Evolutionary conservation across 2,888 invertebrate species (phyloP).

Genomic region (Thecophora atra): DNA sequence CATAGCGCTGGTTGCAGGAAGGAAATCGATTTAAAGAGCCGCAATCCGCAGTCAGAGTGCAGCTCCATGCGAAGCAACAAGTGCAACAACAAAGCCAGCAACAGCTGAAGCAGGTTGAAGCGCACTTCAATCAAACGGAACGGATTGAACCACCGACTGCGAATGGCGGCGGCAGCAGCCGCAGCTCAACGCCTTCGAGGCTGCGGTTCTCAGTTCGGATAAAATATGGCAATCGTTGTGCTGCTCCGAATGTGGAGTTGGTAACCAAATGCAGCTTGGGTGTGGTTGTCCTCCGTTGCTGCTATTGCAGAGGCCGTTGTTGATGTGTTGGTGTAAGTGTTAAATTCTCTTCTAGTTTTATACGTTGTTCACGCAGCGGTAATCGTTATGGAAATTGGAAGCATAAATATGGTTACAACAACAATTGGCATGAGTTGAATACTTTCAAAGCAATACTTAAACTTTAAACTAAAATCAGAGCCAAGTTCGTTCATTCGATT

Average conservation of each 20-base stretch:
- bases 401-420: conserved; percentile 5
- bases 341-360: too few species aligned
- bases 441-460: too few species aligned
- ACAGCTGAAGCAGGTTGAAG: background rate
- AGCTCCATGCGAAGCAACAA: background rate
- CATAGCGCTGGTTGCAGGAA: background rate
- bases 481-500: too few species aligned
- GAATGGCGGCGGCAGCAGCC: background rate
- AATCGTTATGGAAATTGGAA: conserved; percentile 10
- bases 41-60: background rate
- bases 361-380: background rate
- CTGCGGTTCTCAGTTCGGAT: too few species aligned
- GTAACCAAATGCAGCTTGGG: too few species aligned
- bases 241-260: too few species aligned
- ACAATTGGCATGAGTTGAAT: too few species aligned
- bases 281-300: background rate
- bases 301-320: background rate
- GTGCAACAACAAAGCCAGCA: conserved; percentile 5
- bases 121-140: conserved; percentile 25
- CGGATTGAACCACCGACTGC: background rate
- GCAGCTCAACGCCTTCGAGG: background rate
- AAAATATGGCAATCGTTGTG: too few species aligned
- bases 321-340: background rate
- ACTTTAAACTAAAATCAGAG: too few species aligned
- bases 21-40: background rate